Conservation (phyloP, 1,140 invertebrate species). For the Triops longicaudatus region DNA sequence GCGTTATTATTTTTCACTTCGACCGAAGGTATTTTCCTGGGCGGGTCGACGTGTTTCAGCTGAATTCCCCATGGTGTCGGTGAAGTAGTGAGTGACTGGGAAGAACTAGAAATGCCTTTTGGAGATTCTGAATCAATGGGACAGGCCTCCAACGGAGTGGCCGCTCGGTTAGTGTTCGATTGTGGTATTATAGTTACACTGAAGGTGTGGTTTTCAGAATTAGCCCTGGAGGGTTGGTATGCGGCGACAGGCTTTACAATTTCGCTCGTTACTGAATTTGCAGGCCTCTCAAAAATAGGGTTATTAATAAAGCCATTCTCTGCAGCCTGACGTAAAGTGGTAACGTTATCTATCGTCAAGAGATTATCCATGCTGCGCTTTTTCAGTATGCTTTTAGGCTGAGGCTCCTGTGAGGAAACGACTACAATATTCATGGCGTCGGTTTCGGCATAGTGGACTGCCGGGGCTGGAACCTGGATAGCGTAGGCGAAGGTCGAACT, state of each 20-base stretch:
- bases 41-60: constrained; percentile 24
- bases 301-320: constrained; percentile 4
- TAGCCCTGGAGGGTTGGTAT: neutral
- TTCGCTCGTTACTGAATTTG: neutral
- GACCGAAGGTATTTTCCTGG: constrained; percentile 1
- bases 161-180: neutral
- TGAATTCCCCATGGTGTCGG: constrained; percentile 20
- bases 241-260: neutral
- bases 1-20: neutral
- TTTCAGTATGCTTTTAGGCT: constrained; percentile 27
- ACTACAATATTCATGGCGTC: constrained; percentile 23
- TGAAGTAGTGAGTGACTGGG: neutral
- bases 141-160: neutral
- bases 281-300: neutral
- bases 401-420: constrained; percentile 20
- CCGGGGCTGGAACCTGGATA: neutral
- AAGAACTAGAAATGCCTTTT: neutral
- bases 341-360: constrained; percentile 10
- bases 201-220: neutral
- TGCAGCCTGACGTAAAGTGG: constrained; percentile 2
- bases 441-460: neutral
- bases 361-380: constrained; percentile 24
- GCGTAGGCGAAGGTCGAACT: neutral
- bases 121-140: constrained; percentile 4
- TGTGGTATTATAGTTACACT: neutral